Evolutionary conservation across 2,888 invertebrate species (phyloP).

Genomic region (Meteorus cinctellus): DNA sequence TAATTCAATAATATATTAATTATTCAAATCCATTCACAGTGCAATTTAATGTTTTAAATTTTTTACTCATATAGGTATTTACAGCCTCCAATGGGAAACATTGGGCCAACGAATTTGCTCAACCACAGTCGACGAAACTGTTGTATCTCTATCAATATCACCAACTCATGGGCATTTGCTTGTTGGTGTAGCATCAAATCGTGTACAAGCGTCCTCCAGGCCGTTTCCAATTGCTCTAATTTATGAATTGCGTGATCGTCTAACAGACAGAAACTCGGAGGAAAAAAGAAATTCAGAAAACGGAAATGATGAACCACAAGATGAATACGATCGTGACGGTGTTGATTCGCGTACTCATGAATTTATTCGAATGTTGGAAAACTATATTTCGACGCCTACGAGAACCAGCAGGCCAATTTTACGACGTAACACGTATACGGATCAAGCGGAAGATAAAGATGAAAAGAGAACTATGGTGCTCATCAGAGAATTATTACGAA

Average conservation of each 20-base stretch:
- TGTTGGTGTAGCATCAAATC: conserved; percentile 84
- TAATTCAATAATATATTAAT: neutral
- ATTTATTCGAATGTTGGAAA: conserved; percentile 45
- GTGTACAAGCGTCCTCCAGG: conserved; percentile 74
- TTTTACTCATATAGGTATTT: conserved; percentile 77
- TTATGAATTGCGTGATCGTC: conserved; percentile 58
- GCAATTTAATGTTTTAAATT: conserved; percentile 15
- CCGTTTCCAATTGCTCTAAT: conserved; percentile 66
- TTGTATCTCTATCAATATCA: conserved; percentile 89
- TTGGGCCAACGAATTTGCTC: conserved; percentile 86
- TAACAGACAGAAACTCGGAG: conserved; percentile 72
- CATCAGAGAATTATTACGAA: conserved; percentile 81
- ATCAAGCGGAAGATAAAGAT: conserved; percentile 56
- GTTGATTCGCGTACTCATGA: conserved; percentile 43
- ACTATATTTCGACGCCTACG: conserved; percentile 40
- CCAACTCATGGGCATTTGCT: conserved; percentile 86
- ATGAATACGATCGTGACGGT: conserved; percentile 38
- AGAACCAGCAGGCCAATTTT: conserved; percentile 50
- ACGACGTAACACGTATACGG: conserved; percentile 45
- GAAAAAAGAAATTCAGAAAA: conserved; percentile 47
- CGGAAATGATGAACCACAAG: conserved; percentile 71
- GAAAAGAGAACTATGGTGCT: conserved; percentile 73
- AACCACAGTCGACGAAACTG: conserved; percentile 85
- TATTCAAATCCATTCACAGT: neutral
- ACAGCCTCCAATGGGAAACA: conserved; percentile 84